Conservation (phyloP, 1,140 invertebrate species). For the Thrips palmi region DNA sequence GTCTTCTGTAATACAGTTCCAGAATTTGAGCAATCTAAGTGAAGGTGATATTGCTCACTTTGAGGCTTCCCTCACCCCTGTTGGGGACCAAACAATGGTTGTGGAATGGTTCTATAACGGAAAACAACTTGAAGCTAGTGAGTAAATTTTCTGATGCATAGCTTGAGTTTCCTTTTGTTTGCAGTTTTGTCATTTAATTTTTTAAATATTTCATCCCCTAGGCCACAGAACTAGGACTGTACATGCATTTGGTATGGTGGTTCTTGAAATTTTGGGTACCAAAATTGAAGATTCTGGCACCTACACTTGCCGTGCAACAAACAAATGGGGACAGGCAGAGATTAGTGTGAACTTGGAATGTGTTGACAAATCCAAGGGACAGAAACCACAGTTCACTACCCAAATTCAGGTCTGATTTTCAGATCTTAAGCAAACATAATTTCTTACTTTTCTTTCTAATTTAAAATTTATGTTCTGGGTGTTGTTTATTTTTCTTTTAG, state of each 20-base stretch:
- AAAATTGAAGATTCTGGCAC: constrained; percentile 73
- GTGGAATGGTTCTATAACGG: constrained; percentile 97
- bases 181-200: background rate
- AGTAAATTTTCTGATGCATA: constrained; percentile 13
- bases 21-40: constrained; percentile 57
- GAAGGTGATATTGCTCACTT: constrained; percentile 88
- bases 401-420: constrained; percentile 55
- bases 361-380: constrained; percentile 63
- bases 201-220: constrained; percentile 8
- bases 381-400: constrained; percentile 73
- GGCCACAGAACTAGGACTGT: constrained; percentile 70
- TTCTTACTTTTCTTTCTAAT: background rate
- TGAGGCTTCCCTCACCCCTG: constrained; percentile 80
- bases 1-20: constrained; percentile 28
- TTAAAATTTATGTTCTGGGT: constrained; percentile 3
- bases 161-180: background rate
- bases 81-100: constrained; percentile 88
- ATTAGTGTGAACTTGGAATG: constrained; percentile 68
- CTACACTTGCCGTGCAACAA: constrained; percentile 73
- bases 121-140: constrained; percentile 65
- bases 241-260: constrained; percentile 90
- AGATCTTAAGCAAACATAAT: background rate
- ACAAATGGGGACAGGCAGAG: constrained; percentile 73
- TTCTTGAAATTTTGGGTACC: constrained; percentile 77
- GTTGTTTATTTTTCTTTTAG: constrained; percentile 24